Evolutionary conservation across 2,113 vertebrate species (phyloP).

Genomic region (Arizona elegans): DNA sequence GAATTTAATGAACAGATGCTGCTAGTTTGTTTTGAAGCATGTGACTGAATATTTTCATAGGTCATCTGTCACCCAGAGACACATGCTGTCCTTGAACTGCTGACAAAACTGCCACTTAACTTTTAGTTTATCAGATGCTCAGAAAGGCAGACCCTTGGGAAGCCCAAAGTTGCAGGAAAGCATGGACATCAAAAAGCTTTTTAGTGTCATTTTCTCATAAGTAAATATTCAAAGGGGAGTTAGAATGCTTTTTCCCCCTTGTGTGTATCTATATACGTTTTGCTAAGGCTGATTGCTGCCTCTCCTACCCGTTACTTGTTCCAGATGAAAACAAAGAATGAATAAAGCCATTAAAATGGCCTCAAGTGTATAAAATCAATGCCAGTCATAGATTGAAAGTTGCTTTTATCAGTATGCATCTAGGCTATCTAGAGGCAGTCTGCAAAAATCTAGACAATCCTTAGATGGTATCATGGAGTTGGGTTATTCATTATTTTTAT

Average conservation of each 20-base stretch:
- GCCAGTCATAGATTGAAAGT: background rate
- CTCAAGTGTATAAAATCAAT: background rate
- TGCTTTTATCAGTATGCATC: background rate
- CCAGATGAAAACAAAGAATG: background rate
- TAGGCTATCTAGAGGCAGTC: background rate
- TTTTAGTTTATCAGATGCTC: conserved; percentile 6
- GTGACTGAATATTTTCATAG: conserved; percentile 43
- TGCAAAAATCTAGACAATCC: background rate
- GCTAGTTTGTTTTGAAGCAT: conserved; percentile 36
- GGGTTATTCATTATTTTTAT: background rate
- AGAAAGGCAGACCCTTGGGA: background rate
- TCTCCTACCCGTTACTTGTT: background rate
- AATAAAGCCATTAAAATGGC: background rate
- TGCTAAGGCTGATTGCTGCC: background rate
- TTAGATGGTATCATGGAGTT: background rate
- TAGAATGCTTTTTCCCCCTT: background rate
- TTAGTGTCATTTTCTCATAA: background rate
- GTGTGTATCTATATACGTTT: background rate
- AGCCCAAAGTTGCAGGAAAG: background rate
- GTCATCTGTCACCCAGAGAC: conserved; percentile 19
- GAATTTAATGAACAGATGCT: conserved; percentile 39
- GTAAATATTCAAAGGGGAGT: background rate
- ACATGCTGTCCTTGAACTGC: conserved; percentile 30
- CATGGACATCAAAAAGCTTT: background rate
- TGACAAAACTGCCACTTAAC: conserved; percentile 15